Evolutionary conservation across 2,797 vertebrate genomes (phyloP).

Genomic region (Acomys russatus): DNA sequence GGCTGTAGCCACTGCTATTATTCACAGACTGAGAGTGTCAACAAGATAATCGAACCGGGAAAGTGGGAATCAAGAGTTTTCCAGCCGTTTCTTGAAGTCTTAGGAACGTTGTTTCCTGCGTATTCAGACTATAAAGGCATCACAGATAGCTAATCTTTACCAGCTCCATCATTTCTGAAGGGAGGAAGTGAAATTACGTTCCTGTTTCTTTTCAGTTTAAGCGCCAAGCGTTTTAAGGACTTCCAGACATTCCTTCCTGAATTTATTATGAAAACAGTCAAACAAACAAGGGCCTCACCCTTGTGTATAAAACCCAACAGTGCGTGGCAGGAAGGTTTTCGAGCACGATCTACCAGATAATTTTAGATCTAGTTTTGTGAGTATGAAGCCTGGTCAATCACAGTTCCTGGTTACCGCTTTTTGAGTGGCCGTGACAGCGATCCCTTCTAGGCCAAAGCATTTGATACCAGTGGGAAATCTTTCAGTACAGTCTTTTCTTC

Average conservation of each 20-base stretch:
- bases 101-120: slow-evolving; percentile 55
- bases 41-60: slow-evolving; percentile 72
- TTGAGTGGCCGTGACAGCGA: not conserved
- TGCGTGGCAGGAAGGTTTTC: not conserved
- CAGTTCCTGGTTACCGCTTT: slow-evolving; percentile 3
- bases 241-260: not conserved
- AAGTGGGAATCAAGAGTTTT: slow-evolving; percentile 60
- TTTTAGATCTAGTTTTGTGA: not conserved
- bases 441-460: slow-evolving; percentile 17
- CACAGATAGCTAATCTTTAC: slow-evolving; percentile 51
- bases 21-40: slow-evolving; percentile 72
- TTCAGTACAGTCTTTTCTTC: not conserved
- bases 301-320: not conserved
- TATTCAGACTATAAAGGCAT: slow-evolving; percentile 49
- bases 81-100: slow-evolving; percentile 37
- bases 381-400: not conserved
- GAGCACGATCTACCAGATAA: not conserved
- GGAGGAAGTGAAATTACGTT: slow-evolving; percentile 60
- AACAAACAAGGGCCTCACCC: slow-evolving; percentile 1
- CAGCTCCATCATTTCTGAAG: slow-evolving; percentile 53
- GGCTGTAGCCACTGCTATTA: slow-evolving; percentile 56
- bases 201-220: slow-evolving; percentile 48
- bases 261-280: slow-evolving; percentile 29
- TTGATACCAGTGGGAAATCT: not conserved
- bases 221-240: slow-evolving; percentile 48